Evolutionary conservation across 2,113 vertebrate genomes (phyloP), one percentile per base, ranked within the genome.

Genomic region (Brachypteracias leptosomus): DNA sequence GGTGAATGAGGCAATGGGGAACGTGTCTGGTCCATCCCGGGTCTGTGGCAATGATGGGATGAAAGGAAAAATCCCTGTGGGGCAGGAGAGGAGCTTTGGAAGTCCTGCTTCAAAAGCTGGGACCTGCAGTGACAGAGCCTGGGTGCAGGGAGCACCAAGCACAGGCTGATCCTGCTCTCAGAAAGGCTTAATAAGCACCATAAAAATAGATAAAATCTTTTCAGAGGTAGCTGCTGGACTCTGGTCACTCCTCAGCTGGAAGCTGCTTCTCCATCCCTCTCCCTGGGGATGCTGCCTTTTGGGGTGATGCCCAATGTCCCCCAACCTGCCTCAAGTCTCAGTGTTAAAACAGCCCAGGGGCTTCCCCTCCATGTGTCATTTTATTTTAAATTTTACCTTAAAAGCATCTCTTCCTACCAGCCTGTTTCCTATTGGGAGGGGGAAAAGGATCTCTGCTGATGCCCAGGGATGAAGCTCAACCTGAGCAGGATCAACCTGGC

Each of bases 181-280:
- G 18, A 52, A 61, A 76, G 57, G 26, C 10, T 79, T 26, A 28
- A 47, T 13, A 3, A 89, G 29, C 28, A 15, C 29, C 28, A 5
- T 16, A 66, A 46, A n/a, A 57, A 61, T 0, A 24, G 28, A 25
- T 21, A 17, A 67, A 80, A 74, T 2, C 31, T 17, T 7, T 24
- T 36, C 17, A 49, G 66, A 73, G 58, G 76, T 58, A 51, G 62
- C 29, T 1, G 49, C 54, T 55, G 42, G 72, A 22, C 0, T 36
- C 58, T 12, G 16, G 1, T 17, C 15, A n/a, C 25, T 35, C 26
- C 11, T 58, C 51, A 65, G 36, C 44, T 40, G 10, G 42, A 52
- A 88, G 3, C 25, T 1, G 8, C 2, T 18, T 42, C 40, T 46
- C 66, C 29, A 10, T 14, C 15, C 51, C 0, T 0, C 21, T 9